These are phyloP conservation scores for Gambusia yucatana DNA, from an alignment of 2,797 vertebrate species.

Conservation along the genomic window DNA sequence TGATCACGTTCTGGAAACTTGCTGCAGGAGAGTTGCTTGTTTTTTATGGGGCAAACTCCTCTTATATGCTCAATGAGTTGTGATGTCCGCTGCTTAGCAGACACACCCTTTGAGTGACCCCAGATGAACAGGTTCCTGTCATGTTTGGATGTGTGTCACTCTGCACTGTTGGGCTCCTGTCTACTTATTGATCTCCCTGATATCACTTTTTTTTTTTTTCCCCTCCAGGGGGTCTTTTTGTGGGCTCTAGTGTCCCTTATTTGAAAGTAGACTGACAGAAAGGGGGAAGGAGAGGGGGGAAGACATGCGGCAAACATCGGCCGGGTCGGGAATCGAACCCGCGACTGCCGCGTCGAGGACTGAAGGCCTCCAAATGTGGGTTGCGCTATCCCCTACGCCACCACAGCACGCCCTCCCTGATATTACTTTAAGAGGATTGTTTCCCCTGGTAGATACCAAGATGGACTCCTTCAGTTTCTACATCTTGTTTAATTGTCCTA, in stretches of 20 bases:
- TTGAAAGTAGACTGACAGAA: too few relatives aligned
- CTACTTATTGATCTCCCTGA: conserved; percentile 24
- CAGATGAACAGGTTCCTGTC: conserved; percentile 29
- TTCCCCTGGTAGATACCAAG: conserved; percentile 21
- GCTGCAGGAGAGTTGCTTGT: conserved; percentile 15
- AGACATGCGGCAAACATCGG: too few relatives aligned
- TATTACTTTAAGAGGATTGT: conserved; percentile 18
- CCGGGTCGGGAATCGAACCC: too few relatives aligned
- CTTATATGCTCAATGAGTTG: conserved; percentile 5
- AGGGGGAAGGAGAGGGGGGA: too few relatives aligned
- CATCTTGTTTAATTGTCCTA: conserved; percentile 1
- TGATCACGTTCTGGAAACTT: conserved; percentile 20
- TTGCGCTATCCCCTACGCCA: too few relatives aligned
- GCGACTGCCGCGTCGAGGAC: too few relatives aligned
- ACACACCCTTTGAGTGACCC: conserved; percentile 21
- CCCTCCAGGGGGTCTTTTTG: too few relatives aligned
- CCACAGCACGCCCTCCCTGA: too few relatives aligned
- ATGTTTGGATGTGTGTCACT: conserved; percentile 21
- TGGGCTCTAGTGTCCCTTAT: too few relatives aligned
- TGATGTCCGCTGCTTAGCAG: conserved; percentile 17
- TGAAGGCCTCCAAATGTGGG: too few relatives aligned
- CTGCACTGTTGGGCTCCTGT: conserved; percentile 5
- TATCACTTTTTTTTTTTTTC: too few relatives aligned
- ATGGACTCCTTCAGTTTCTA: conserved; percentile 26
- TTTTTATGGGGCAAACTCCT: conserved; percentile 24